Base-by-base conservation (phyloP, 2,888 invertebrate genomes). In the Leptogaster cylindrica region DNA sequence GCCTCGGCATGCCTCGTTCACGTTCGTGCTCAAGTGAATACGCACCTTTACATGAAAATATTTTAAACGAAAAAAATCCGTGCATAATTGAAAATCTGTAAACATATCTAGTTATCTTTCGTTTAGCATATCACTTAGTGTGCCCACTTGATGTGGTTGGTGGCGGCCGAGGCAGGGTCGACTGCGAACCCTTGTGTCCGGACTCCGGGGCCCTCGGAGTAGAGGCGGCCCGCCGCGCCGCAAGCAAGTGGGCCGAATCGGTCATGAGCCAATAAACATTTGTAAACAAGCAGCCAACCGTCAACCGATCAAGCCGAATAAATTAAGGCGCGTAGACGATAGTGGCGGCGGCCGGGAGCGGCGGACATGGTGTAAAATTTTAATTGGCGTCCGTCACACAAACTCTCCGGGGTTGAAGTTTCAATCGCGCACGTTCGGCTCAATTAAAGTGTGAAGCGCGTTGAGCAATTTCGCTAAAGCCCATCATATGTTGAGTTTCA, bases 281-380 rank as follows among this genome's bases (percentile, higher is more conserved):
- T 8, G 36, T 10, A 58, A 39, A 39, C 39, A 58, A 58, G 36
- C 55, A 18, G 4, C 23, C 55, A 55, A 12, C 14, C 39, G 58
- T 31, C 33, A 31, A 10, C n/a, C 20, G 52, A 52, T 52, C 52
- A 33, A 52, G 4, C 41, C 25, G 58, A 36, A 58, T 58, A 41
- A 58, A 58, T 58, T 58, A 58, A 41, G 41, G 14, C 41, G 23
- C 23, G 25, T 58, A 23, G 58, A 58, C 41, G 23, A n/a, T n/a
- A n/a, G n/a, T n/a, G n/a, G n/a, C n/a, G n/a, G n/a, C n/a, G n/a
- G n/a, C 20, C 58, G 41, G 31, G 14, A 58, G 41, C 36, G 25
- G 39, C 41, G 25, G 46, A 46, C 63, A 63, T 63, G 46, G 63
- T 63, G 63, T 63, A 46, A 63, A 63, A 63, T 63, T 63, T 44